Conservation (phyloP, 1,140 invertebrate genomes). For the Aleiodes sp. region DNA sequence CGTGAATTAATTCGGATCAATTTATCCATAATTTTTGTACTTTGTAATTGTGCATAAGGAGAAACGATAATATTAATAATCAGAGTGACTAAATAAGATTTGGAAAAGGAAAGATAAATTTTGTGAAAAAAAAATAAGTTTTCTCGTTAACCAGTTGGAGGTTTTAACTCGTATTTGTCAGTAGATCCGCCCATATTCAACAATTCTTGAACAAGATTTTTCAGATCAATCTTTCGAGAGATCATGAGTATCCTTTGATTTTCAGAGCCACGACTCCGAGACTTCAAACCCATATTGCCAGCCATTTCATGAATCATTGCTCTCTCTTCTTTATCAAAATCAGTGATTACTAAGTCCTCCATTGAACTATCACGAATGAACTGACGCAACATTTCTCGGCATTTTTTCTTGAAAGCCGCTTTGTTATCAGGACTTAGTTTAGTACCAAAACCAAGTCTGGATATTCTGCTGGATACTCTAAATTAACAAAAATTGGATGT, state of each 20-base stretch:
- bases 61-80: too few species aligned
- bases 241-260: slow-evolving; percentile 51
- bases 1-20: too few species aligned
- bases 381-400: slow-evolving; percentile 54
- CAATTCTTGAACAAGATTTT: slow-evolving; percentile 50
- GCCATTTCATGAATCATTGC: slow-evolving; percentile 71
- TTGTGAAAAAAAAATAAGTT: not conserved
- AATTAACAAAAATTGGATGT: slow-evolving; percentile 37
- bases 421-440: slow-evolving; percentile 51
- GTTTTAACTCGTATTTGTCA: slow-evolving; percentile 55
- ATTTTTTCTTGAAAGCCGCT: slow-evolving; percentile 58
- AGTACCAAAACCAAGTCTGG: slow-evolving; percentile 55
- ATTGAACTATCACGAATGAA: slow-evolving; percentile 64
- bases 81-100: too few species aligned
- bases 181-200: slow-evolving; percentile 49
- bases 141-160: slow-evolving; percentile 40
- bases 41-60: too few species aligned
- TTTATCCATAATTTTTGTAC: too few species aligned
- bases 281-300: slow-evolving; percentile 56
- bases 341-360: slow-evolving; percentile 74
- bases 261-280: slow-evolving; percentile 53
- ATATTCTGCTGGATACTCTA: slow-evolving; percentile 59
- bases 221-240: slow-evolving; percentile 51
- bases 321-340: slow-evolving; percentile 78
- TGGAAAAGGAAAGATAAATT: not conserved